phyloP scores from a whole-genome alignment of 30 jellyfish, hydroid and myxozoan species.

The Chironex yamaguchii region DNA sequence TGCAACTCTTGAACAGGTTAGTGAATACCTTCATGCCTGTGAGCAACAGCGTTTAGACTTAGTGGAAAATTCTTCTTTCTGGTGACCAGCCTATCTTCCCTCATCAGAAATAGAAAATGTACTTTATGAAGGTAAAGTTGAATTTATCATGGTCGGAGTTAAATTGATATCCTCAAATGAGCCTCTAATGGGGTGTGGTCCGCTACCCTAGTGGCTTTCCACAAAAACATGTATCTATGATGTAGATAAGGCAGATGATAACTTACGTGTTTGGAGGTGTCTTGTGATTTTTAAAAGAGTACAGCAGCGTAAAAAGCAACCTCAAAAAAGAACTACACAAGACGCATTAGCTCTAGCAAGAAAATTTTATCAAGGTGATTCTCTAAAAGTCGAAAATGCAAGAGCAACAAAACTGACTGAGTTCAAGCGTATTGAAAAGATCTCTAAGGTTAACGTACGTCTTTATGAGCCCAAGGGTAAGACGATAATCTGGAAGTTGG shows the following conservation, averaged over 20 bases:
- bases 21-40: not conserved
- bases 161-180: not conserved
- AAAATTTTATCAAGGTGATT: slow-evolving; percentile 18
- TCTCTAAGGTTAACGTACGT: not conserved
- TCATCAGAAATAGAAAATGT: not conserved
- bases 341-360: slow-evolving; percentile 47
- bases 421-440: slow-evolving; percentile 45
- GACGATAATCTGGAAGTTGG: too few relatives aligned
- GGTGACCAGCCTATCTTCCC: not conserved
- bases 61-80: too few relatives aligned
- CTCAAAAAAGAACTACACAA: slow-evolving; percentile 30
- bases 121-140: slow-evolving; percentile 42
- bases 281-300: slow-evolving; percentile 31
- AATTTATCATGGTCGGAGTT: not conserved
- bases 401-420: slow-evolving; percentile 51
- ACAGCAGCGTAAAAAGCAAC: slow-evolving; percentile 7
- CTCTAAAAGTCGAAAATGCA: slow-evolving; percentile 20
- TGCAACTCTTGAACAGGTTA: slow-evolving; percentile 1
- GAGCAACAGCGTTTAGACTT: not conserved
- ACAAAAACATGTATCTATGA: slow-evolving; percentile 37
- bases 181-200: slow-evolving; percentile 55
- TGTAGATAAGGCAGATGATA: slow-evolving; percentile 26
- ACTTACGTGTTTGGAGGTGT: slow-evolving; percentile 70
- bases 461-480: too few relatives aligned
- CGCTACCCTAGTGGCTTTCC: slow-evolving; percentile 19